Evolutionary conservation across 2,888 invertebrate genomes (phyloP), one percentile per base, ranked within the genome.

Genomic region (Orchesellides sinensis): DNA sequence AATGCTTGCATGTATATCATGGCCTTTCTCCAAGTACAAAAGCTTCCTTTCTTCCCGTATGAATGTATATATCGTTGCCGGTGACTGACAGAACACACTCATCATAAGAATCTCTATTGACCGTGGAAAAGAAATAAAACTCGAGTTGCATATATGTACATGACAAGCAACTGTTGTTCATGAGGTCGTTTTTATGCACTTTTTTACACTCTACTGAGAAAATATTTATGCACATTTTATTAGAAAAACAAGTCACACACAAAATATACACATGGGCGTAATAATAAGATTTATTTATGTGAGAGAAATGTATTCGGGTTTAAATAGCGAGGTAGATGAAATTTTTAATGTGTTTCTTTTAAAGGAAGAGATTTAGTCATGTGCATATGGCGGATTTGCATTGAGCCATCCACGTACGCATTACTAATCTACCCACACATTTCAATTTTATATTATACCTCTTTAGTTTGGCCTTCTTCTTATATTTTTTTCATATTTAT

Each of bases 71-170:
- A 35, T 54, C 8, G 25, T 35, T 68, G 52, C 27, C 23, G 21
- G 32, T 63, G 32, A 73, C 21, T 73, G 73, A 63, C 61, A 63
- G 73, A 52, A 17, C 35, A 17, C 27, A 56, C 17, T 72, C 49
- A 52, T 73, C 14, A 59, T 49, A n/a, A 35, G 19, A 19, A 61
- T 32, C 10, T 35, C 35, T 32, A 32, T 61, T 61, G 61, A 61
- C 61, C 61, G 61, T 61, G 61, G 61, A 61, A 61, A 61, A 29
- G 61, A 17, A 61, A 61, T 32, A 17, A 56, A 56, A 23, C 23
- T 23, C 14, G 6, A 12, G 12, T 27, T 56, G 25, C 27, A 8
- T 12, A 35, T 56, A 10, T 23, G 6, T n/a, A 32, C 35, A 8
- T 17, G 61, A 61, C 35, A 61, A 61, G 61, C 32, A 61, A 61